Base-by-base conservation (phyloP, 2,797 vertebrate species). In the Sebastiscus albofasciatus region DNA sequence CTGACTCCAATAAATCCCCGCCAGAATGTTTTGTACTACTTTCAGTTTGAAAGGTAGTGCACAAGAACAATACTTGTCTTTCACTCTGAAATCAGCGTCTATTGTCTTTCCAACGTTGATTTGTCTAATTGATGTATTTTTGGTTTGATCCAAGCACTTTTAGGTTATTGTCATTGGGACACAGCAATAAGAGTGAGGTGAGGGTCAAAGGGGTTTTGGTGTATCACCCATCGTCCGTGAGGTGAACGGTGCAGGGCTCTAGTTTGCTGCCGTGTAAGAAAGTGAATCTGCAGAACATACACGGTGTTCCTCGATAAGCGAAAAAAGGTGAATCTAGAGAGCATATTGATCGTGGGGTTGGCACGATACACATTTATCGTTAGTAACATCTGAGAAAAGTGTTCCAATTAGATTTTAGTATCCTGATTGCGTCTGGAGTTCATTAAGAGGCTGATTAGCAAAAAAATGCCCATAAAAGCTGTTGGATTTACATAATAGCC, bases 81-180 rank as follows among this genome's bases (percentile, higher is more conserved):
- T 56, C 11, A 31, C 22, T 10, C 18, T 67, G 7, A 72, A 75
- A 62, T 31, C 26, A 56, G 56, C 20, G 20, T 52, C 10, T 16
- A 55, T 77, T 7, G 6, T 59, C 31, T 24, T 10, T 42, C 56
- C 24, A 18, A 16, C 16, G 5, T 13, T 31, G 5, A 55, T 70
- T 72, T 18, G 12, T 64, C 39, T 67, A 0, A 82, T 31, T 54
- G 7, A 61, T 70, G 4, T 56, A 49, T 65, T 39, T 2, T 71
- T 9, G 54, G 26, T 74, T 56, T 61, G 42, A 56, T 42, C 20
- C 2, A 65, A 55, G 58, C 26, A 62, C 29, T 55, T 54, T 84
- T 14, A 33, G 22, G 20, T 81, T 33, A 14, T 1, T 36, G 67
- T 83, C 83, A 93, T 91, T 94, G 93, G 93, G 92, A 94, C 93